Evolutionary conservation across 1,140 invertebrate species (phyloP), one percentile per base, ranked within the genome.

Genomic region (Formica exsecta): DNA sequence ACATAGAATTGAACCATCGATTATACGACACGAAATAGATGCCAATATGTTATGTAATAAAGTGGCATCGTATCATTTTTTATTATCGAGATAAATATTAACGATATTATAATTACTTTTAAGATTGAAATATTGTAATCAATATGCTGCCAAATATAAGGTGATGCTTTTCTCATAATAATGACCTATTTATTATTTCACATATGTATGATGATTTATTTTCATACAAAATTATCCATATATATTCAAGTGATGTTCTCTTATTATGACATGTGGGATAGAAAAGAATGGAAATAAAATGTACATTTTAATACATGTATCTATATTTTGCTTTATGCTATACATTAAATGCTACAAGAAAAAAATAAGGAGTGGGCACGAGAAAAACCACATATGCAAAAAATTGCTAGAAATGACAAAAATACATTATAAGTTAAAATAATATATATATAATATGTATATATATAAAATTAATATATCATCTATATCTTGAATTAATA

Each of bases 301-400:
- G 59, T 77, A 77, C 61, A 66, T 65, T 85, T 85, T 57, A 41
- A 64, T 89, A 90, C 74, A 89, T 86, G 66, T 44, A 75, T 77
- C 88, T 90, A 87, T 93, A 91, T 84, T 93, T 89, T 85, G 86
- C 83, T 90, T 87, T 89, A 88, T 91, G 44, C 61, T 92, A 93
- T 87, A 90, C 90, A 79, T 89, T 91, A 92, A 92, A 93, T 91
- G 88, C 91, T 93, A 93, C 92, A 91, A 87, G 92, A 89, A 91
- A 87, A 88, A 90, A 92, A 90, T 88, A 87, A 91, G 61, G 79
- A 85, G 80, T 77, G 87, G 80, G 85, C 71, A 88, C 70, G n/a
- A 86, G 87, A 86, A 91, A 85, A 89, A 90, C 91, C 86, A 86
- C 91, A 93, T 92, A 92, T 93, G 91, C 92, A 90, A 91, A 88